Conservation (phyloP, 2,888 invertebrate species). For the Acronicta leporina region DNA sequence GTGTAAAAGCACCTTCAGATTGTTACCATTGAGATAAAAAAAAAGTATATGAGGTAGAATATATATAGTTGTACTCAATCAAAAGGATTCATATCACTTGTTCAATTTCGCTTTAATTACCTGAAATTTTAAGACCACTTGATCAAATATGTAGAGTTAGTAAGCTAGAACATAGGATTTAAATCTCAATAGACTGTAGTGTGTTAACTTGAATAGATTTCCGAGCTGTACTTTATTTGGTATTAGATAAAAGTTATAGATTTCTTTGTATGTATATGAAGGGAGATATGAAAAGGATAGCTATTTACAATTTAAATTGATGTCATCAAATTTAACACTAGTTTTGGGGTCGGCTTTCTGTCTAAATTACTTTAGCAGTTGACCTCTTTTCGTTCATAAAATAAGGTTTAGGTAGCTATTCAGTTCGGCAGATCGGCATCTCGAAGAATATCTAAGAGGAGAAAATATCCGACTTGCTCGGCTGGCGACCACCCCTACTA, state of each 20-base stretch:
- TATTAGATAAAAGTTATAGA: constrained; percentile 11
- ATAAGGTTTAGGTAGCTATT: no score
- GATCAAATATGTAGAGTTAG: constrained; percentile 41
- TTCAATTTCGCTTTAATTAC: constrained; percentile 57
- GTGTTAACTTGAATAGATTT: constrained; percentile 32
- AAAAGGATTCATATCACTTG: constrained; percentile 57
- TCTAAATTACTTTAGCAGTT: no score
- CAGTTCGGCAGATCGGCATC: no score
- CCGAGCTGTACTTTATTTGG: constrained; percentile 20
- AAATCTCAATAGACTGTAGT: constrained; percentile 22
- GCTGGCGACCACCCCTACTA: no score
- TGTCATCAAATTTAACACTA: no score
- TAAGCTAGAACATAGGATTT: constrained; percentile 44
- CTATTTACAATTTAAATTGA: no score
- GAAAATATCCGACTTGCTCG: no score
- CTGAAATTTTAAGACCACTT: constrained; percentile 44
- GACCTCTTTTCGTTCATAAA: no score
- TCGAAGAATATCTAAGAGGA: no score
- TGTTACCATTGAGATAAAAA: background rate
- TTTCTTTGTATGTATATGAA: constrained; percentile 1
- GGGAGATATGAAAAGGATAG: no score
- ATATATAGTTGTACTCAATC: constrained; percentile 15
- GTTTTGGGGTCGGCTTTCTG: no score
- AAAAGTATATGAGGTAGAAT: background rate
- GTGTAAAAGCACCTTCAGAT: background rate